A percentile compares a stretch with the other conserved stretches of the same genome.
These are phyloP conservation scores for Volucella inflata DNA, from an alignment of 2,888 invertebrate genomes.

Conservation along the genomic window DNA sequence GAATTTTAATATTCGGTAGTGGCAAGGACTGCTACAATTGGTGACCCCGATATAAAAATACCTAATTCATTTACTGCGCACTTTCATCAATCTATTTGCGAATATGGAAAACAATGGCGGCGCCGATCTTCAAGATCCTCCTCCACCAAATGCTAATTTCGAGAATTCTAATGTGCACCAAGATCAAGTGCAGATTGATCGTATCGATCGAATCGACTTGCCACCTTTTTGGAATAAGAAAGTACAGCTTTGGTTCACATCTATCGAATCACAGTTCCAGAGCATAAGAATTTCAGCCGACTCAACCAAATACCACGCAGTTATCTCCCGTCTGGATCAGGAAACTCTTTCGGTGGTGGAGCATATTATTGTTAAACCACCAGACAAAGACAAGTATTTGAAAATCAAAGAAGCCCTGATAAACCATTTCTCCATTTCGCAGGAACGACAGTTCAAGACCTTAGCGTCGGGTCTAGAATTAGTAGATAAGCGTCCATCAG, in stretches of 20 bases:
- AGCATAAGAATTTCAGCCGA: conserved; percentile 34
- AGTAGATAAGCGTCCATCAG: too few species aligned
- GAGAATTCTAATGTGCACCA: too few species aligned
- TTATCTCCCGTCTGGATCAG: conserved; percentile 41
- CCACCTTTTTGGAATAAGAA: conserved; percentile 45
- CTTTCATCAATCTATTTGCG: too few species aligned
- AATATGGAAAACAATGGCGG: too few species aligned
- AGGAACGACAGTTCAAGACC: conserved; percentile 36
- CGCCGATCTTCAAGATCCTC: too few species aligned
- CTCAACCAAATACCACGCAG: conserved; percentile 42
- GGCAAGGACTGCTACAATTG: too few species aligned
- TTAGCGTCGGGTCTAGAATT: too few species aligned
- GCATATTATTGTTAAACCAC: conserved; percentile 29
- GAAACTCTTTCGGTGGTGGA: conserved; percentile 45
- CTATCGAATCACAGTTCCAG: conserved; percentile 54
- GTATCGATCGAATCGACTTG: conserved; percentile 42
- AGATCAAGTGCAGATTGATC: conserved; percentile 12
- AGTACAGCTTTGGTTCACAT: conserved; percentile 46
- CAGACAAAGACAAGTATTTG: conserved; percentile 30
- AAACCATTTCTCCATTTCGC: conserved; percentile 34
- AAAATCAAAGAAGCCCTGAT: conserved; percentile 36
- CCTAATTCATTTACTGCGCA: too few species aligned
- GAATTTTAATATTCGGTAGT: too few species aligned
- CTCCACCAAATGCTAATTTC: too few species aligned
- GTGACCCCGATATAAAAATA: too few species aligned